These are phyloP conservation scores for Erpobdella octoculata DNA, from an alignment of 2,888 invertebrate genomes.

Conservation along the genomic window DNA sequence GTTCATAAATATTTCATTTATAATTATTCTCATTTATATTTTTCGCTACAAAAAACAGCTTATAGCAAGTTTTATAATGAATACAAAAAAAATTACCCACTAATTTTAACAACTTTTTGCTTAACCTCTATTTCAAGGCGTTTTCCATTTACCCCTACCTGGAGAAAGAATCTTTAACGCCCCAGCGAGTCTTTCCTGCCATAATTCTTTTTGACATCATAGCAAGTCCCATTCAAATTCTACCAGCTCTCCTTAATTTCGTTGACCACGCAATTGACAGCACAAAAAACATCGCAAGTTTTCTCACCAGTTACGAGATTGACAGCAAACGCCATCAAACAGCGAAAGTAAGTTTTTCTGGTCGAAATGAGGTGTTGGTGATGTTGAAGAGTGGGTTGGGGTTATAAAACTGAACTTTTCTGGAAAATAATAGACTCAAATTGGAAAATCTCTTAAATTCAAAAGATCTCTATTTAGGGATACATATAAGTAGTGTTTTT, in stretches of 20 bases:
- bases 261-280: conserved; percentile 59
- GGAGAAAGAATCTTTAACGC: conserved; percentile 60
- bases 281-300: conserved; percentile 65
- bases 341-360: conserved; percentile 24
- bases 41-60: neutral
- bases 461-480: too few relatives aligned
- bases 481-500: neutral
- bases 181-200: conserved; percentile 69
- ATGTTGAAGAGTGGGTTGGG: too few relatives aligned
- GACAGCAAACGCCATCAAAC: conserved; percentile 26
- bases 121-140: conserved; percentile 39
- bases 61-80: neutral
- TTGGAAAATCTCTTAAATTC: too few relatives aligned
- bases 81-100: neutral
- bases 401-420: too few relatives aligned
- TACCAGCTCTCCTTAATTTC: conserved; percentile 72
- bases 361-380: too few relatives aligned
- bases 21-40: neutral
- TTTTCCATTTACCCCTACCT: conserved; percentile 51
- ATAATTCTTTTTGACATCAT: conserved; percentile 75
- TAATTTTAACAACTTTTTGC: neutral
- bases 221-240: conserved; percentile 69
- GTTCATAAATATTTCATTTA: too few relatives aligned
- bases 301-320: conserved; percentile 52
- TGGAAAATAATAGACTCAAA: too few relatives aligned